phyloP scores from a whole-genome alignment of 1,140 invertebrate species.

The Rhopalosiphum padi region DNA sequence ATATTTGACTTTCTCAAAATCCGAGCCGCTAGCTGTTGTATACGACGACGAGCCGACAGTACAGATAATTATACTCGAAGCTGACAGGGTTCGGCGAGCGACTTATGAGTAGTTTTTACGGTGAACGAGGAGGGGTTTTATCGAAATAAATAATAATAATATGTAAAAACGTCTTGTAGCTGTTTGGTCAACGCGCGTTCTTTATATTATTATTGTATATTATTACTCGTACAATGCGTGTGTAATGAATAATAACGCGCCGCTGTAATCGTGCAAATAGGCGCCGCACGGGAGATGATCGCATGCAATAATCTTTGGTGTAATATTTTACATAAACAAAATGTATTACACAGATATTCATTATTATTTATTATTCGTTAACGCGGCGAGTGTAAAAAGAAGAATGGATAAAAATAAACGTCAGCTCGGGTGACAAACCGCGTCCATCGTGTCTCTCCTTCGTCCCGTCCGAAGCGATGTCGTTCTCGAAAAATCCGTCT shows the following conservation, averaged over 20 bases:
- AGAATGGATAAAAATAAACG: not conserved
- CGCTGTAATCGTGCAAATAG: slow-evolving; percentile 4
- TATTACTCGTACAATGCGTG: not conserved
- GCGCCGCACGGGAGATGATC: not conserved
- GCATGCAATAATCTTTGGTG: not conserved
- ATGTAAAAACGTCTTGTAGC: not conserved
- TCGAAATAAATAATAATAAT: not conserved
- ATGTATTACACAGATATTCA: not conserved
- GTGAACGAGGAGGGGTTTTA: not conserved
- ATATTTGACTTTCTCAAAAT: not conserved
- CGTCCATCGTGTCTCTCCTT: not conserved
- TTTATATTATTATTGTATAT: not conserved
- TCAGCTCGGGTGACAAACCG: not conserved
- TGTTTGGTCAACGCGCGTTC: not conserved
- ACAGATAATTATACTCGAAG: not conserved
- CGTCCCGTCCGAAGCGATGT: not conserved
- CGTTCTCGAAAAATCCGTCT: not conserved
- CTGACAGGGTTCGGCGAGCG: not conserved
- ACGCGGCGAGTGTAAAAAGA: not conserved
- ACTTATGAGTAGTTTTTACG: not conserved
- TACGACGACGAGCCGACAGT: no score
- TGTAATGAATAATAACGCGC: not conserved
- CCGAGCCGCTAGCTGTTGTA: no score
- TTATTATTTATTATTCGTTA: slow-evolving; percentile 19
- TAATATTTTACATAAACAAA: not conserved